Evolutionary conservation across 2,113 vertebrate species (phyloP).

Genomic region (Cichladusa arquata): DNA sequence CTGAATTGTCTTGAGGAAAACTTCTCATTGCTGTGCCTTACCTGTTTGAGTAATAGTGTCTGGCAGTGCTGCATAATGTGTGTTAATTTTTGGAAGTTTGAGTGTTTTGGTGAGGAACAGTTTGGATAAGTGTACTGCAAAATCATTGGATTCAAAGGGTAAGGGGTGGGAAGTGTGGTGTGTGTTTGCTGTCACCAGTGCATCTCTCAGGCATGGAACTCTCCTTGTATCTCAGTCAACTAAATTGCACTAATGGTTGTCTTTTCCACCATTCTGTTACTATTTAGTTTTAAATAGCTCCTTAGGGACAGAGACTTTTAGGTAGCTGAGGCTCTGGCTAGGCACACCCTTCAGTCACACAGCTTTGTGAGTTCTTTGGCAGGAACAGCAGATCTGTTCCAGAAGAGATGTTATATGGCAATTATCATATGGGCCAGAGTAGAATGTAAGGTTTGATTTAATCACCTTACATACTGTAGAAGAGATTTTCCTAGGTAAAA

Average conservation of each 20-base stretch:
- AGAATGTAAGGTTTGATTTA: background rate
- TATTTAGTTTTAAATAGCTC: background rate
- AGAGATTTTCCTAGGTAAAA: background rate
- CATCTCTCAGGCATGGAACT: background rate
- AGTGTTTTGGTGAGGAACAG: background rate
- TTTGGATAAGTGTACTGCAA: background rate
- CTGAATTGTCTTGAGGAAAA: background rate
- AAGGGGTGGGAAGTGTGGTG: background rate
- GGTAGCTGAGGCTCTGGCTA: background rate
- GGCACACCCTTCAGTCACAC: background rate
- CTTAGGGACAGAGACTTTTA: background rate
- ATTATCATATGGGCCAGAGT: background rate
- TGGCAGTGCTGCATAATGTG: background rate
- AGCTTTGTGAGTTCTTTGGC: background rate
- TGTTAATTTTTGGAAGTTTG: background rate
- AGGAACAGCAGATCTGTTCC: background rate
- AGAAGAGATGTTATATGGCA: background rate
- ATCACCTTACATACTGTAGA: background rate
- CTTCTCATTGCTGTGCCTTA: background rate
- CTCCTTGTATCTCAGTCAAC: background rate
- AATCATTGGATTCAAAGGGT: background rate
- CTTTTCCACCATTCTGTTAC: background rate
- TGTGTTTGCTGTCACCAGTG: background rate
- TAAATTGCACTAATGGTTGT: background rate
- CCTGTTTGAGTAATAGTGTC: background rate